These are phyloP conservation scores for Lepus oiostolus DNA, from an alignment of 2,797 vertebrate species.

Conservation along the genomic window DNA sequence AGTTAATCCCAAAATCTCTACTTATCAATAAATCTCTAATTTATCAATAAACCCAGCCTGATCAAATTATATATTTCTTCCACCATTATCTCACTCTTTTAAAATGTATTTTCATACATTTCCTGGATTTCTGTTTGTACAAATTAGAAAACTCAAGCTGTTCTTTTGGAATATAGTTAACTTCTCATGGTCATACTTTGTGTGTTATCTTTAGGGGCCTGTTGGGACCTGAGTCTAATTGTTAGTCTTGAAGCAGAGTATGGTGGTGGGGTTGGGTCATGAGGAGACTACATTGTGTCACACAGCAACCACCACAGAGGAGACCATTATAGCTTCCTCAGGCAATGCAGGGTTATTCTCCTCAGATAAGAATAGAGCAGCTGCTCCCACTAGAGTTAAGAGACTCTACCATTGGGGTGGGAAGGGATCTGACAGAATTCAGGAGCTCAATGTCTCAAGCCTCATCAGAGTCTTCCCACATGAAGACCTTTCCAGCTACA, in stretches of 20 bases:
- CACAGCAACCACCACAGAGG: neutral
- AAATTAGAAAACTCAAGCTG: too few species aligned
- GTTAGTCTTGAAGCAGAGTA: neutral
- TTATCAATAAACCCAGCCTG: too few species aligned
- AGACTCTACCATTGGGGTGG: neutral
- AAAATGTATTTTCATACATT: too few species aligned
- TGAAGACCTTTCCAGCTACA: neutral
- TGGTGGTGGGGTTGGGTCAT: neutral
- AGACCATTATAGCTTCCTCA: neutral
- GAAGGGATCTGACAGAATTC: neutral
- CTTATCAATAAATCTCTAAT: too few species aligned
- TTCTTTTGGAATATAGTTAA: too few species aligned
- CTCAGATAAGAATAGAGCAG: neutral
- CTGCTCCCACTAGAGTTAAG: neutral
- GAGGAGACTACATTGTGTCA: neutral
- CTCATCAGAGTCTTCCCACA: neutral
- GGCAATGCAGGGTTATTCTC: neutral
- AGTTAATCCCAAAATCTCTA: too few species aligned
- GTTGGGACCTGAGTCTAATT: neutral
- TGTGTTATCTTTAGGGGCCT: neutral
- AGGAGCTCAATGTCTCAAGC: neutral
- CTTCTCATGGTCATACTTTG: neutral
- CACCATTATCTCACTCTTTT: too few species aligned
- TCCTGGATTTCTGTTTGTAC: too few species aligned
- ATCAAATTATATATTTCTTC: too few species aligned